These are phyloP conservation scores for Alexandromys fortis DNA, from an alignment of 2,113 vertebrate genomes.

Conservation along the genomic window DNA sequence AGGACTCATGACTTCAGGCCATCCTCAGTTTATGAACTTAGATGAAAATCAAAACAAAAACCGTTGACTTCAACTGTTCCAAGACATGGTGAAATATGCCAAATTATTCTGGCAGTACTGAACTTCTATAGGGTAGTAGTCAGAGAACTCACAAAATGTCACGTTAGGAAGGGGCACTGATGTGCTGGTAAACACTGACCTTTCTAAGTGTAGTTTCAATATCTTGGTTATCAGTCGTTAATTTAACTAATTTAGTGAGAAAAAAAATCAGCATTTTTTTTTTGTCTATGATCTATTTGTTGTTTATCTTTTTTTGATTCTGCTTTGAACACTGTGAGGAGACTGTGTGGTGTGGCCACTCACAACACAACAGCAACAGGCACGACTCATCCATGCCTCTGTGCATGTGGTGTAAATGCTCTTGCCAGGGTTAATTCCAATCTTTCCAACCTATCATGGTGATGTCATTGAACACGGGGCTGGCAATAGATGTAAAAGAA, in stretches of 20 bases:
- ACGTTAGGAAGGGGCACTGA: neutral
- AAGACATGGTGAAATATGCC: neutral
- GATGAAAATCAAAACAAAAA: neutral
- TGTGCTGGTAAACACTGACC: neutral
- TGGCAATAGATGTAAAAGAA: neutral
- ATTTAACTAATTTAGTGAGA: neutral
- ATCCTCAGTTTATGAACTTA: neutral
- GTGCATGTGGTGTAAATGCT: neutral
- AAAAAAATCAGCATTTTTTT: neutral
- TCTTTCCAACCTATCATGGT: neutral
- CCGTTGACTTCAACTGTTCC: neutral
- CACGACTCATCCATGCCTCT: neutral
- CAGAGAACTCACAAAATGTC: neutral
- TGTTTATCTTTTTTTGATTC: neutral
- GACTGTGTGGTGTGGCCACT: neutral
- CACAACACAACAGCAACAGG: neutral
- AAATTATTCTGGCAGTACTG: neutral
- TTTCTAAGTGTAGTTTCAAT: neutral
- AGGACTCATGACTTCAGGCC: neutral
- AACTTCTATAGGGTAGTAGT: neutral
- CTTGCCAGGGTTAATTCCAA: neutral
- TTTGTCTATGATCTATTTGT: neutral
- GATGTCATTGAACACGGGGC: neutral
- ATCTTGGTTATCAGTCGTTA: no score
- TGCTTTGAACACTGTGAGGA: neutral